Percentiles rank a stretch among this genome's conserved stretches.
These are phyloP conservation scores for Mus pahari DNA, from an alignment of 2,113 vertebrate species.

Conservation along the genomic window DNA sequence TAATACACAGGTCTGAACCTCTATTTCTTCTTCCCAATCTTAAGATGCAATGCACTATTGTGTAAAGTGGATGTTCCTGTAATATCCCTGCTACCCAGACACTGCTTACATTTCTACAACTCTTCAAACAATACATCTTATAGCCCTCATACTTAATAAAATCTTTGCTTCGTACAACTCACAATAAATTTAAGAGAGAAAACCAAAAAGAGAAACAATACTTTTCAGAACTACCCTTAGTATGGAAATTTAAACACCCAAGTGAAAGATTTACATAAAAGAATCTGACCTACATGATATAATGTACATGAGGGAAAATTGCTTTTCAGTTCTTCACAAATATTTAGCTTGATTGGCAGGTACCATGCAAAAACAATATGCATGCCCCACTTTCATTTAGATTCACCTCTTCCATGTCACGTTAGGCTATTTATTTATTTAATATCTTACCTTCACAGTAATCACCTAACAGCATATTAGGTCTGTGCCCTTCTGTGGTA, in stretches of 20 bases:
- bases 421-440: slow-evolving; percentile 77
- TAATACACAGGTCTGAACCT: slow-evolving; percentile 53
- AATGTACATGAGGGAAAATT: slow-evolving; percentile 85
- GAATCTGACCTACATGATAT: slow-evolving; percentile 85
- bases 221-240: slow-evolving; percentile 84
- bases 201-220: slow-evolving; percentile 78
- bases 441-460: slow-evolving; percentile 80
- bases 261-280: slow-evolving; percentile 88
- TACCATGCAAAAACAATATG: slow-evolving; percentile 84
- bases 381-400: slow-evolving; percentile 84
- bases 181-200: slow-evolving; percentile 82
- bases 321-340: slow-evolving; percentile 84
- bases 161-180: slow-evolving; percentile 82
- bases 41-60: slow-evolving; percentile 54
- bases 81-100: slow-evolving; percentile 77
- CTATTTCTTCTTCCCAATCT: not conserved
- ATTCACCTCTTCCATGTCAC: slow-evolving; percentile 79
- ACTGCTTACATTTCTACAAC: slow-evolving; percentile 80
- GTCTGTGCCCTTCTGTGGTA: slow-evolving; percentile 62
- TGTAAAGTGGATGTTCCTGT: not conserved
- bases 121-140: slow-evolving; percentile 82
- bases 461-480: slow-evolving; percentile 76
- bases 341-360: slow-evolving; percentile 85
- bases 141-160: slow-evolving; percentile 84
- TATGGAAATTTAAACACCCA: slow-evolving; percentile 87